Evolutionary conservation across 2,113 vertebrate species (phyloP), one percentile per base, ranked within the genome.

Genomic region (Cyrtonyx montezumae): DNA sequence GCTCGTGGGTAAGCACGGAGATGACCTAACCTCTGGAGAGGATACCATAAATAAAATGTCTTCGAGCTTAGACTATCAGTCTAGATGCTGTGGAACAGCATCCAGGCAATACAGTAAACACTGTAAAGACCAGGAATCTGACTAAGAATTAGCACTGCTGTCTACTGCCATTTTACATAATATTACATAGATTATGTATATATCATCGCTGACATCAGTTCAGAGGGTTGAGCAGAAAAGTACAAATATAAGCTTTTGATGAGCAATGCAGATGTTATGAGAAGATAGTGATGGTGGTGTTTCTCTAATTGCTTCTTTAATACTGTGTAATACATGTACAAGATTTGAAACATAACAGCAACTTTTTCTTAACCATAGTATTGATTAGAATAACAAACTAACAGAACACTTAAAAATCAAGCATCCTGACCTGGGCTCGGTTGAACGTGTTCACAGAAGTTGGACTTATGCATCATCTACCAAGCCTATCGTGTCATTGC

Each of bases 341-440:
- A 75, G 74, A 84, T 75, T 45, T 86, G 42, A 67, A 70, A 13
- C 8, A 5, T 40, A 45, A 37, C 5, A 77, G 23, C 23, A 56
- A n/a, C 14, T 65, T 43, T 9, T 32, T 6, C 2, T 30, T 70
- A 86, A 37, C 25, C 28, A 4, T 4, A 28, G 16, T 3, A 37
- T 12, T 56, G 28, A 9, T 49, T 36, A 70, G 8, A 62, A 11
- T 8, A 77, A 66, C 4, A 65, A 70, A 34, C 7, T 40, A 25
- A 3, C 25, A 49, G 61, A 89, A 43, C 6, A 8, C 63, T 80
- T 23, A 48, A 48, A 86, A 75, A 25, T 1, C 15, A 14, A 36
- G 10, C 4, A 5, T 7, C 2, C 26, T n/a, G 0, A 0, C 9
- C 9, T 11, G 6, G 11, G 12, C 21, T 68, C 30, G 11, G 9